These are phyloP conservation scores for Ia io DNA, from an alignment of 2,113 vertebrate species.

Conservation along the genomic window DNA sequence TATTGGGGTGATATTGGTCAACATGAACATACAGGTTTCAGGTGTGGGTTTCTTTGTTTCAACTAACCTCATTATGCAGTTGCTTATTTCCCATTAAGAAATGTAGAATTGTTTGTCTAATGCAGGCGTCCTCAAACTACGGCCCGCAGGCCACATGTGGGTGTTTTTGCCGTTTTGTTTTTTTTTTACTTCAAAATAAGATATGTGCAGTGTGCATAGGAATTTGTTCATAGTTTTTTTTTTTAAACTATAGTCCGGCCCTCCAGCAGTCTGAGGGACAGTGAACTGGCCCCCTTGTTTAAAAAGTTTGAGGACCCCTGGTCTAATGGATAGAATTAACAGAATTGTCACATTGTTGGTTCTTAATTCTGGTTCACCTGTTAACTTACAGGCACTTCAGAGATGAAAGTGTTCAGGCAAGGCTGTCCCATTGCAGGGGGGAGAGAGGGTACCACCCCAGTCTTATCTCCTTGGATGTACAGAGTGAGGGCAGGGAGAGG, in stretches of 20 bases:
- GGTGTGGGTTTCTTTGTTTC: background rate
- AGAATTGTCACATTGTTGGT: background rate
- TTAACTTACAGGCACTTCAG: background rate
- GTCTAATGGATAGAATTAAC: background rate
- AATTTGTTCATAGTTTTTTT: too few relatives aligned
- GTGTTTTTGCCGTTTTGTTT: too few relatives aligned
- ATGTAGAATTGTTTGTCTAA: background rate
- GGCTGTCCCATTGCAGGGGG: background rate
- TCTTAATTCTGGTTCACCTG: background rate
- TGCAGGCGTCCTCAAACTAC: background rate
- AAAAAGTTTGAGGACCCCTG: too few relatives aligned
- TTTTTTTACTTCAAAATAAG: too few relatives aligned
- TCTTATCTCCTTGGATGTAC: background rate
- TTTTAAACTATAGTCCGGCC: too few relatives aligned
- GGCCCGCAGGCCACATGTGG: too few relatives aligned
- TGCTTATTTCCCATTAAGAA: conserved; percentile 41
- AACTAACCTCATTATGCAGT: background rate
- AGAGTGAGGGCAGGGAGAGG: background rate
- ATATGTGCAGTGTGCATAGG: too few relatives aligned
- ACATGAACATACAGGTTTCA: too few relatives aligned
- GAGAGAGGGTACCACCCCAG: too few relatives aligned
- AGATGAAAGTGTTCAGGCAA: background rate
- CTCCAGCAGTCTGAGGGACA: too few relatives aligned
- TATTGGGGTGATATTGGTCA: too few relatives aligned
- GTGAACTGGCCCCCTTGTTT: too few relatives aligned